Conservation (phyloP, 2,797 vertebrate species). For the Adelosebastes latens region DNA sequence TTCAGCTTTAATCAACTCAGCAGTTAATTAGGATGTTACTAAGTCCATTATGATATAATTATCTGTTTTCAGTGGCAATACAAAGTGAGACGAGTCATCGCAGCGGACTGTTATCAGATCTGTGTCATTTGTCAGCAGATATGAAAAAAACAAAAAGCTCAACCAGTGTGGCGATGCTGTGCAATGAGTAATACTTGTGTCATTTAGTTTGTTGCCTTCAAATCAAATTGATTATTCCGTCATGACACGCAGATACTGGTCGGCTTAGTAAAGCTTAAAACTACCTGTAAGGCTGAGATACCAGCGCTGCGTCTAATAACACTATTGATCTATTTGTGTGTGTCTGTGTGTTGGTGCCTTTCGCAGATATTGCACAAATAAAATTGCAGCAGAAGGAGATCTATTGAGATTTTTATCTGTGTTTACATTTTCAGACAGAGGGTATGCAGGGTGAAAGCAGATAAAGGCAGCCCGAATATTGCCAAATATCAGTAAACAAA, state of each 20-base stretch:
- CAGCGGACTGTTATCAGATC: not conserved
- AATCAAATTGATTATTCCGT: constrained; percentile 16
- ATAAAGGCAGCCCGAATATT: not conserved
- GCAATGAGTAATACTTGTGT: not conserved
- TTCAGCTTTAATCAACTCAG: constrained; percentile 22
- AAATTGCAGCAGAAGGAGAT: not conserved
- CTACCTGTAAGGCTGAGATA: constrained; percentile 25
- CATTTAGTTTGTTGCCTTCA: not conserved
- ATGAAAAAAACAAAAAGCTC: not conserved
- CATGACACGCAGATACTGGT: not conserved
- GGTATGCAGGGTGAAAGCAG: not conserved
- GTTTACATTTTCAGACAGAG: not conserved
- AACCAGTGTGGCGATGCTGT: too few species aligned
- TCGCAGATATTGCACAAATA: not conserved
- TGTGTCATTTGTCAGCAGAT: constrained; percentile 11
- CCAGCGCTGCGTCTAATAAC: constrained; percentile 19
- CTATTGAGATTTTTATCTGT: not conserved
- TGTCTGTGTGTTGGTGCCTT: not conserved
- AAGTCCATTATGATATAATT: not conserved
- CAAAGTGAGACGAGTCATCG: not conserved
- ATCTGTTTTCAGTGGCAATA: constrained; percentile 21
- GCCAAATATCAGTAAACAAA: not conserved
- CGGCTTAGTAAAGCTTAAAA: constrained; percentile 9
- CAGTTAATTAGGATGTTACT: constrained; percentile 19
- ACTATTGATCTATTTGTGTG: constrained; percentile 35